Evolutionary conservation across 2,888 invertebrate genomes (phyloP), one percentile per base, ranked within the genome.

Genomic region (Eupithecia subfuscata): DNA sequence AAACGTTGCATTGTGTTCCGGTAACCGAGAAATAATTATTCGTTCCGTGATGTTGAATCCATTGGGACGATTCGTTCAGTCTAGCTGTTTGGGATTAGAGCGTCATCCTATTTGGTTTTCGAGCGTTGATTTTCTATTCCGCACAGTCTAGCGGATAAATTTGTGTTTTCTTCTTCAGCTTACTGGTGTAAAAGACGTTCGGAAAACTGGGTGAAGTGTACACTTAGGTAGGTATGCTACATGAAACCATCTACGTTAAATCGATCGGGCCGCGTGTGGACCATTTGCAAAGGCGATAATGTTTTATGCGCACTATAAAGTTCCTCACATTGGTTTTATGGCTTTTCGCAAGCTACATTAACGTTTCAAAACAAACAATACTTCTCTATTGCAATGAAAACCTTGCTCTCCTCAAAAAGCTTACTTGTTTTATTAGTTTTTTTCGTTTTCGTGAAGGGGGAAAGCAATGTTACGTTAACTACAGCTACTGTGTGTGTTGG

Each of bases 1-100:
- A 87, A 88, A 88, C 87, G 86, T 82, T 86, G 89, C 88, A 88
- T 89, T 90, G 85, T 88, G 82, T 80, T 82, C 81, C 79, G 78
- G 82, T 86, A 84, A 87, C 83, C 82, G 85, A 84, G 82, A 86
- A 87, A 89, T 89, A 82, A 88, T 89, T 88, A 85, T 84, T 78
- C 73, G 75, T 69, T 77, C 69, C 74, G 70, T 75, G 78, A 81
- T 82, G 81, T 73, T 70, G 70, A 75, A 77, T 71, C 71, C 72
- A 77, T 79, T 78, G 70, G 56, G 45, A 69, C 52, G 74, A 70
- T 73, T 71, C 73, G 70, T 71, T 75, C 43, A 70, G 63, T 70
- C 22, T 48, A 18, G 48, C 48, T 52, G 72, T 75, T 78, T 65
- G 60, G 37, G 40, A 37, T 71, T 71, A 60, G 40, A 76, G 56